Evolutionary conservation across 2,888 invertebrate species (phyloP), one percentile per base, ranked within the genome.

Genomic region (Dermolepida albohirtum): DNA sequence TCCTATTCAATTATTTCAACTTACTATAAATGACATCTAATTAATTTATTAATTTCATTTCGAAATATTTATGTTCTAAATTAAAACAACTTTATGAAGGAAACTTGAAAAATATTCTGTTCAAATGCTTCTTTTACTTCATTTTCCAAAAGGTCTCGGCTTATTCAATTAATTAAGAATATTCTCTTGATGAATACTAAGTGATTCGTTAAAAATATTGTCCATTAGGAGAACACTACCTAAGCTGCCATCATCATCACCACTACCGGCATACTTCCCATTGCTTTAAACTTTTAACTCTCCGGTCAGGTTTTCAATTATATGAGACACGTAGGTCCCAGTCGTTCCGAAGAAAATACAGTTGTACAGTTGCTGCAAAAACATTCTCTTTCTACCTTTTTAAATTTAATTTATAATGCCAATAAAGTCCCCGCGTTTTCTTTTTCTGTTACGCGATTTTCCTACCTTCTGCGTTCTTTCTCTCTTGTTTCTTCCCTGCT

Each of bases 271-370:
- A 41, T 57, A 57, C 57, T 43, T 57, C 16, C 27, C 43, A 27
- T 22, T 57, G 43, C 57, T 64, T 64, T 57, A 55, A 66, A 66
- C 57, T 66, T 57, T 66, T 68, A 65, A 64, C 64, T 64, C 50
- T 64, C 68, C 57, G 49, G 68, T 68, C 68, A 68, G 68, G 68
- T 68, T 68, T 68, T 68, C 68, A 68, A 68, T 68, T 68, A 68
- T 64, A 68, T 68, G 64, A 68, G 64, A 68, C 68, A 68, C 68
- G 64, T 59, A 57, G 49, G 50, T 41, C 57, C 39, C 55, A 47
- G 39, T 52, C 66, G 55, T 66, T 47, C 54, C 39, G 47, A 55
- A 44, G 55, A 64, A 68, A 68, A 68, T 64, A 68, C 64, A 68
- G 68, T 68, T 65, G 64, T 59, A 65, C 57, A 50, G 64, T 44